phyloP scores from a whole-genome alignment of 2,797 vertebrate species.

The Lemur catta region DNA sequence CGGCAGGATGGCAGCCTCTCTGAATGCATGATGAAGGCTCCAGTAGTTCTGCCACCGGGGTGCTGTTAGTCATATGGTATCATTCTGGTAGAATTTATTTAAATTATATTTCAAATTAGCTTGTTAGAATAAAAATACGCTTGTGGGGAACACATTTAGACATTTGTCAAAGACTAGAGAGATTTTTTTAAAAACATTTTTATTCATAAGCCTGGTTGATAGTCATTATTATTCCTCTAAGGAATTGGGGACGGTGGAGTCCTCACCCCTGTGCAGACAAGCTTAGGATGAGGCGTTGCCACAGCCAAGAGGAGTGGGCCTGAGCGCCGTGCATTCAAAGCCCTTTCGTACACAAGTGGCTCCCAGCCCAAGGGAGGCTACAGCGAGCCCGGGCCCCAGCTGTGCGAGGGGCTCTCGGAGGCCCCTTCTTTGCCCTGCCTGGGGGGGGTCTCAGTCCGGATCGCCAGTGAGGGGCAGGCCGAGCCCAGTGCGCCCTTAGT shows the following conservation, averaged over 20 bases:
- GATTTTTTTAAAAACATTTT: constrained; percentile 42
- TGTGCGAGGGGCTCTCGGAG: neutral
- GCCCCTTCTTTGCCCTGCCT: neutral
- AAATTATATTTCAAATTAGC: constrained; percentile 68
- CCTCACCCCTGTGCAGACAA: neutral
- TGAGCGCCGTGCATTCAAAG: constrained; percentile 6
- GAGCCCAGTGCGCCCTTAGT: neutral
- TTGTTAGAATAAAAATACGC: constrained; percentile 74
- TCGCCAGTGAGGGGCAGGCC: neutral
- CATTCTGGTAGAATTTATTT: constrained; percentile 64
- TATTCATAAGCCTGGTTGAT: constrained; percentile 59
- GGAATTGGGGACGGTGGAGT: constrained; percentile 46
- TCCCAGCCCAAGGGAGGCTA: neutral
- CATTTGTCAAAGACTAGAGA: constrained; percentile 76
- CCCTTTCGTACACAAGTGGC: neutral
- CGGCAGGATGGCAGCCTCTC: constrained; percentile 18
- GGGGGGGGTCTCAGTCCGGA: neutral
- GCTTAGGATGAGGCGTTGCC: constrained; percentile 31
- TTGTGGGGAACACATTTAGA: constrained; percentile 71
- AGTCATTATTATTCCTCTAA: constrained; percentile 73
- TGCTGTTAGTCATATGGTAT: constrained; percentile 40
- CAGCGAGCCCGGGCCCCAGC: neutral
- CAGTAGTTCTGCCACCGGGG: constrained; percentile 48
- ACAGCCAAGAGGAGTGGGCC: constrained; percentile 39
- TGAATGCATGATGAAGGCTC: neutral